These are phyloP conservation scores for Luperina testacea DNA, from an alignment of 2,888 invertebrate genomes.

Conservation along the genomic window DNA sequence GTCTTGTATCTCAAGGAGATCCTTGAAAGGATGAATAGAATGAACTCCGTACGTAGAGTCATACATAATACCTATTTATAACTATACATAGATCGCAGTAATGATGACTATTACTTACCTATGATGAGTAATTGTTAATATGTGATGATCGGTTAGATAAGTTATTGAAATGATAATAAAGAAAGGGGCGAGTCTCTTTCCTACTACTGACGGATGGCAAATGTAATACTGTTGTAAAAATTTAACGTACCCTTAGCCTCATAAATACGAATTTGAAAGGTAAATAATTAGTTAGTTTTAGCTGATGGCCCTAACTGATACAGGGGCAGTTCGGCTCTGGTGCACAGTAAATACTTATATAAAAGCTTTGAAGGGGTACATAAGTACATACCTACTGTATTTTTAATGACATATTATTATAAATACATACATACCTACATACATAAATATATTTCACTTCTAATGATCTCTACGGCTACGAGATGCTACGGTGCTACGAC, in stretches of 20 bases:
- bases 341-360: conserved; percentile 18
- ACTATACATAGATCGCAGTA: neutral
- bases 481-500: conserved; percentile 47
- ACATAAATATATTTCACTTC: neutral
- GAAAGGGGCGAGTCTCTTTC: neutral
- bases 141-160: conserved; percentile 4
- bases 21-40: conserved; percentile 9
- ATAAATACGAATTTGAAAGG: neutral
- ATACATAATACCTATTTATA: neutral
- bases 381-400: neutral
- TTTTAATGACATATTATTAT: conserved; percentile 5
- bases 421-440: neutral
- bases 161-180: neutral
- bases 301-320: conserved; percentile 39
- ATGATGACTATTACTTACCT: neutral
- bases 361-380: conserved; percentile 19
- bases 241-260: neutral
- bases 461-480: conserved; percentile 34
- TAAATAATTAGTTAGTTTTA: conserved; percentile 17
- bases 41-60: neutral
- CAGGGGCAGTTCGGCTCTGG: conserved; percentile 27
- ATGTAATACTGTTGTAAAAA: neutral
- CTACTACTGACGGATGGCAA: neutral
- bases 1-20: neutral
- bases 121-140: neutral